Conservation (phyloP, 1,140 invertebrate genomes). For the Xylocopa sonorina region DNA sequence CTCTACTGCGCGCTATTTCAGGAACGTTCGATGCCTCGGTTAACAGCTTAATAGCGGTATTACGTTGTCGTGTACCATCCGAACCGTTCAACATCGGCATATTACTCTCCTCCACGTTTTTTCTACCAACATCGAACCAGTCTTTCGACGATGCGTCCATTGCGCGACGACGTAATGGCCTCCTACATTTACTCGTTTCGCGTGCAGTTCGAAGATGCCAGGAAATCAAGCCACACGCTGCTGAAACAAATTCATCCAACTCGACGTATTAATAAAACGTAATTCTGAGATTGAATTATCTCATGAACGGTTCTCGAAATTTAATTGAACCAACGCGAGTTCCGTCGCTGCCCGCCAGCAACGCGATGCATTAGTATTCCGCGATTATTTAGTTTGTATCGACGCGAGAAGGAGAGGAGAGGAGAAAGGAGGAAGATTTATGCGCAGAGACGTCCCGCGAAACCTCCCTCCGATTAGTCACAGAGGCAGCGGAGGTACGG, state of each 20-base stretch:
- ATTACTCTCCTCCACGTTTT: neutral
- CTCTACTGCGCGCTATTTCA: conserved; percentile 1
- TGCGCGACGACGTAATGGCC: neutral
- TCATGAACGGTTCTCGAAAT: neutral
- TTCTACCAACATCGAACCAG: too few species aligned
- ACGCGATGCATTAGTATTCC: too few species aligned
- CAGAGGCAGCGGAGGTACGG: neutral
- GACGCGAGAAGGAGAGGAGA: neutral
- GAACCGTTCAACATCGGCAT: neutral
- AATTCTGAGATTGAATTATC: neutral
- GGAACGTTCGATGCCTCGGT: conserved; percentile 18
- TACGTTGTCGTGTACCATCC: conserved; percentile 17
- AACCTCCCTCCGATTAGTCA: conserved; percentile 16
- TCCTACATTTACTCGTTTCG: too few species aligned
- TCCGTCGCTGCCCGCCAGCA: too few species aligned
- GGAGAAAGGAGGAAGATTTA: neutral
- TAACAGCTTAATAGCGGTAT: conserved; percentile 50
- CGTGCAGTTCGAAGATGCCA: neutral
- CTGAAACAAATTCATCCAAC: too few species aligned
- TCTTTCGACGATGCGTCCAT: neutral
- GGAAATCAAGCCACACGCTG: too few species aligned
- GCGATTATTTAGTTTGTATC: neutral
- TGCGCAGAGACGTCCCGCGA: neutral
- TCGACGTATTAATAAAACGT: neutral
- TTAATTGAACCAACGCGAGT: neutral